A percentile compares a stretch with the other conserved stretches of the same genome.
These are phyloP conservation scores for Agrilus planipennis DNA, from an alignment of 1,140 invertebrate genomes.

Conservation along the genomic window DNA sequence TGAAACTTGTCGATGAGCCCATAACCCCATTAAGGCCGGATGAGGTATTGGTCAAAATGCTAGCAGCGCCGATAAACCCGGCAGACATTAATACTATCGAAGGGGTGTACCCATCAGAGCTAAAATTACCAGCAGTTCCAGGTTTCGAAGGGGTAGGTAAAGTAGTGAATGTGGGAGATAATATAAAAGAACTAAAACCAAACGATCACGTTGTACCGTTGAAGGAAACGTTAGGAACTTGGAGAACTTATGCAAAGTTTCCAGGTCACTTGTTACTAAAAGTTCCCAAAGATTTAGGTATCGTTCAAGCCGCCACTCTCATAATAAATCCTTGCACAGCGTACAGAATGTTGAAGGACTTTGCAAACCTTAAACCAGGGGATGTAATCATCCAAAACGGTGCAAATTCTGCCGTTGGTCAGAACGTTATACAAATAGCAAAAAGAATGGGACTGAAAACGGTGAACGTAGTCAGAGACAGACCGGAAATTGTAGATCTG, in stretches of 20 bases:
- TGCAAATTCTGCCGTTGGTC: constrained; percentile 92
- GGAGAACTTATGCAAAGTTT: constrained; percentile 64
- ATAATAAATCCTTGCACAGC: constrained; percentile 94
- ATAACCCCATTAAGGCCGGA: constrained; percentile 42
- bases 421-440: constrained; percentile 86
- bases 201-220: constrained; percentile 80
- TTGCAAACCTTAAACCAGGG: constrained; percentile 63
- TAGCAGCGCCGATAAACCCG: constrained; percentile 89
- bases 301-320: constrained; percentile 73
- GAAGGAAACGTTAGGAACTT: constrained; percentile 65
- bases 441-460: constrained; percentile 63
- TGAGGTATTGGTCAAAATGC: constrained; percentile 71
- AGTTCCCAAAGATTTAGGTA: constrained; percentile 54
- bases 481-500: constrained; percentile 65
- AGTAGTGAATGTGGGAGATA: constrained; percentile 57
- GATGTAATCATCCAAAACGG: constrained; percentile 93
- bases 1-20: too few relatives aligned
- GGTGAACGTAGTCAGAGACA: constrained; percentile 78
- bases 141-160: constrained; percentile 91
- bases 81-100: constrained; percentile 99
- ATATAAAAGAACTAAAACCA: constrained; percentile 48
- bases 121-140: constrained; percentile 67
- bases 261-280: constrained; percentile 50
- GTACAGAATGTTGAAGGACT: constrained; percentile 91
- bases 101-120: constrained; percentile 86